These are phyloP conservation scores for Hypomesus transpacificus DNA, from an alignment of 2,113 vertebrate species.

Conservation along the genomic window DNA sequence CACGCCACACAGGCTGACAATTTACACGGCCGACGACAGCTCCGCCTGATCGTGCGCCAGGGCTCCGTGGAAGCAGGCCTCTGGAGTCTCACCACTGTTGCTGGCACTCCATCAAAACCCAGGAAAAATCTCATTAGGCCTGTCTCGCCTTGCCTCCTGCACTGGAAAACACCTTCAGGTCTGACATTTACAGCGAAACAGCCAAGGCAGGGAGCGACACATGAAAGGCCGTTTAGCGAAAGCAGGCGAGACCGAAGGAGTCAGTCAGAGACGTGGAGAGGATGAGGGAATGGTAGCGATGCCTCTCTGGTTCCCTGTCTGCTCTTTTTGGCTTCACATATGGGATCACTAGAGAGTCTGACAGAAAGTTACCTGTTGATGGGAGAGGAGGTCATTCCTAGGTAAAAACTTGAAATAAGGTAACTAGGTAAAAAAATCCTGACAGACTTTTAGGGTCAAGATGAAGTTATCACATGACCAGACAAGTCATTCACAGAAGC, in stretches of 20 bases:
- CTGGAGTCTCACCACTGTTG: constrained; percentile 72
- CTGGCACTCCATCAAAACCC: constrained; percentile 80
- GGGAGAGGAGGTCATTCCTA: too few relatives aligned
- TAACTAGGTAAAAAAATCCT: too few relatives aligned
- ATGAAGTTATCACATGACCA: too few relatives aligned
- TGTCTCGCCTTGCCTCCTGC: constrained; percentile 48
- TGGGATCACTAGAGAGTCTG: too few relatives aligned
- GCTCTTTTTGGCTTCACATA: too few relatives aligned
- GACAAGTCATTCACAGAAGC: too few relatives aligned
- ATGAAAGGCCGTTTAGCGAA: constrained; percentile 42
- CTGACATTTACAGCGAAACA: constrained; percentile 18
- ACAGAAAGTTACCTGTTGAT: too few relatives aligned
- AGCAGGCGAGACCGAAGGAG: constrained; percentile 9
- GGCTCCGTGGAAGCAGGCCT: constrained; percentile 70
- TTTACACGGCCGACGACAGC: constrained; percentile 80
- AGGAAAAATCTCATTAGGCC: constrained; percentile 69
- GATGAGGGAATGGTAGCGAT: constrained; percentile 23
- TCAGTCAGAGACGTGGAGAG: constrained; percentile 10
- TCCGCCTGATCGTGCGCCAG: constrained; percentile 83
- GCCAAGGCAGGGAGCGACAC: constrained; percentile 27
- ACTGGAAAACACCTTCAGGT: constrained; percentile 56
- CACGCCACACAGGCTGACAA: constrained; percentile 76
- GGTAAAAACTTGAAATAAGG: too few relatives aligned
- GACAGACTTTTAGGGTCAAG: too few relatives aligned
- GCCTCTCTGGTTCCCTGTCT: constrained; percentile 9